Base-by-base conservation (phyloP, 2,888 invertebrate genomes). In the Chromoteleia sp. region DNA sequence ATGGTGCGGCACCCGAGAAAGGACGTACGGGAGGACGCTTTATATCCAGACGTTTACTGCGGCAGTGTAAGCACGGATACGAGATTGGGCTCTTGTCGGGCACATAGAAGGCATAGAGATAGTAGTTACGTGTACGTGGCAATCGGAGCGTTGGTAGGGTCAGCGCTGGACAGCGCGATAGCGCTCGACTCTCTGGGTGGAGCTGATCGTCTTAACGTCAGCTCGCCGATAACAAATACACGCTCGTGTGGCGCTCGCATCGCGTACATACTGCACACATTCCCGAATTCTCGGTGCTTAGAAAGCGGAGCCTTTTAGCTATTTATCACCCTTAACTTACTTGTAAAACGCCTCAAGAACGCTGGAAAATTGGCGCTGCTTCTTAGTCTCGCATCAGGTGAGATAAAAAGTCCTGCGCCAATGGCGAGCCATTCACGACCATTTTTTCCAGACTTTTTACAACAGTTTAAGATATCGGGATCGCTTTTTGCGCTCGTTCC, bases 141-240 rank as follows among this genome's bases (percentile, higher is more conserved):
- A 78, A 73, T 74, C 39, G 36, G 39, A 68, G 74, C 61, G 59
- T 68, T 33, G 70, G 83, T 71, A 59, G 86, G 86, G 86, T 87
- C 87, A 86, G 85, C 84, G 81, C 86, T 88, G 90, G 88, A 87
- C 88, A 87, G 84, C 76, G 88, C 88, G 90, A 90, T 90, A 90
- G 88, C 84, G 83, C 84, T 81, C 83, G 81, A 84, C 86, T 86
- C 84, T 86, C 84, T 79, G 85, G 84, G 83, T 85, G 85, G 83
- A 86, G 85, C 86, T 75, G 81, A 83, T 74, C 83, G 81, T 81
- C 81, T 81, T 81, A 83, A 75, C 81, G 83, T 75, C 74, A 77
- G 67, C 39, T 75, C 65, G 50, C 81, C 58, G 81, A 83, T 83
- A 83, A 83, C 83, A 61, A 76, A 71, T 75, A 68, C 19, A 36